These are phyloP conservation scores for Rhegmatorhina hoffmannsi DNA, from an alignment of 2,113 vertebrate species.

Conservation along the genomic window DNA sequence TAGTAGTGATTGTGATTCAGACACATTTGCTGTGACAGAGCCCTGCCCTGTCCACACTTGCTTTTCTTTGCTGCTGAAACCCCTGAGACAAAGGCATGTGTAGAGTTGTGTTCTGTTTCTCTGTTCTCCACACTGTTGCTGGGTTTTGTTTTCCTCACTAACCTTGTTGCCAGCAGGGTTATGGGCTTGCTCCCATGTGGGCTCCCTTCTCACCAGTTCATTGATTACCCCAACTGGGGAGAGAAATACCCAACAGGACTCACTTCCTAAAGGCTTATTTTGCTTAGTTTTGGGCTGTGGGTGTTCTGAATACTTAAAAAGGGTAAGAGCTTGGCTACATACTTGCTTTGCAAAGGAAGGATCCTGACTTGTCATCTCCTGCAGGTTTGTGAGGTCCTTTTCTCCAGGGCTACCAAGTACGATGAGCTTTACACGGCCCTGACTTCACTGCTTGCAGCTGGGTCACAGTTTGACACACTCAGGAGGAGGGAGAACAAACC, in stretches of 20 bases:
- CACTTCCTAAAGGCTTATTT: neutral
- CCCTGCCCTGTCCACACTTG: no score
- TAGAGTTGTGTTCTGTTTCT: neutral
- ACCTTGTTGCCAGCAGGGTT: neutral
- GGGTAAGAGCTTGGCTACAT: neutral
- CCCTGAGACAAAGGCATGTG: accelerated
- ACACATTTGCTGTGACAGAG: neutral
- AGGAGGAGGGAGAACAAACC: conserved; percentile 91
- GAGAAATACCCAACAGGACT: neutral
- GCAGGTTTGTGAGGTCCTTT: conserved; percentile 92
- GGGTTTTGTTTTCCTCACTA: neutral
- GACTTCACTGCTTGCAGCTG: conserved; percentile 88
- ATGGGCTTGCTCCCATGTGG: neutral
- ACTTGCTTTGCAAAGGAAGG: neutral
- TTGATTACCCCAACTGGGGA: neutral
- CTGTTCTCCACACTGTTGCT: neutral
- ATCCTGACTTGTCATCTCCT: neutral
- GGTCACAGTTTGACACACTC: conserved; percentile 91
- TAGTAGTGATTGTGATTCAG: neutral
- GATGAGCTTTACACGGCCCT: conserved; percentile 88
- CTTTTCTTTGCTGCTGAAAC: neutral
- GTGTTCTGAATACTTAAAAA: neutral
- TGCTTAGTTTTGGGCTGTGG: neutral
- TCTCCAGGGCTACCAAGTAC: conserved; percentile 85
- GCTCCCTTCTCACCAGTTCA: neutral